Evolutionary conservation across 2,888 invertebrate genomes (phyloP), one percentile per base, ranked within the genome.

Genomic region (Drosophila affinis): DNA sequence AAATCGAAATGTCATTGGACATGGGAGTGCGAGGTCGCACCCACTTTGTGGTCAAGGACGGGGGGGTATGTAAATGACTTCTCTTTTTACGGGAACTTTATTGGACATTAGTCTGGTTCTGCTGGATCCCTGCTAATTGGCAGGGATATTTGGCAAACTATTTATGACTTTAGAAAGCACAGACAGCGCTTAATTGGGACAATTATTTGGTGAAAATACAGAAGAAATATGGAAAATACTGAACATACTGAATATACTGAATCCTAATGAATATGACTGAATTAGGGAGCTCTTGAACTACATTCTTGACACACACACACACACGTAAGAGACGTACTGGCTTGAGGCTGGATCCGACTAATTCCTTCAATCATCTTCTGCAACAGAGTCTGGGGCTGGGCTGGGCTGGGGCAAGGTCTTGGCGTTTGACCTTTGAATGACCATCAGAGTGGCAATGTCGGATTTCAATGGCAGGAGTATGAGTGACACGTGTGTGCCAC

Each of bases 401-500:
- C 27, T 7, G 27, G 7, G 2, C 9, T 29, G 14, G 7, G 44
- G 12, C 67, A 68, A 68, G 68, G 67, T 53, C 47, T 48, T 54
- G 14, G 29, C 18, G 27, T 47, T 29, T 67, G 61, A 69, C 61
- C 70, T 71, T 70, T 70, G 27, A 52, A 27, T 57, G 70, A 14
- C 52, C 64, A 48, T 56, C 39, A 39, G 14, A 2, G 39, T 39
- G 39, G 70, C 69, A 55, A 70, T 54, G 58, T 18, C 63, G 45
- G 57, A 72, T 59, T 48, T 47, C 29, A 51, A 59, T 34, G 55
- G n/a, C 21, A 21, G 44, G 12, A 47, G 45, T 54, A 55, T 63
- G 59, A 49, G 52, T 34, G 71, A 58, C 70, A 72, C 62, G 70
- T 72, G 71, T 70, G 70, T 54, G 61, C 18, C 49, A 54, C 27